Conservation (phyloP, 2,888 invertebrate species). For the Ectobius pallidus region DNA sequence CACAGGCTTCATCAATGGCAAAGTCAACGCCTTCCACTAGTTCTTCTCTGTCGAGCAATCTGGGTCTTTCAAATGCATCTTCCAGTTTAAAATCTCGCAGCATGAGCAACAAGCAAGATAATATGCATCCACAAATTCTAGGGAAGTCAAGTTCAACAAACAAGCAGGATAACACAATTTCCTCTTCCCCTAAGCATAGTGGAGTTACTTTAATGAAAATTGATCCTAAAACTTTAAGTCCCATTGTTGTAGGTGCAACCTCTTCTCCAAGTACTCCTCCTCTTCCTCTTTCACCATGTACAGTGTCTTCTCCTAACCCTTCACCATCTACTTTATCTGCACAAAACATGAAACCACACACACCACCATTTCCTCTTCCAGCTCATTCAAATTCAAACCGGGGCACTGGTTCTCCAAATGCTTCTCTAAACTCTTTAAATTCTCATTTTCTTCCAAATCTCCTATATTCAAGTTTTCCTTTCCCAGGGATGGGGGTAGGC, state of each 20-base stretch:
- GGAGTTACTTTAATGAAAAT: conserved; percentile 56
- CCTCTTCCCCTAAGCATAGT: not conserved
- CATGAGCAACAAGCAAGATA: not conserved
- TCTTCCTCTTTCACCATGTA: conserved; percentile 13
- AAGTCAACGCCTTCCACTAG: conserved; percentile 20
- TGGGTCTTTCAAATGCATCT: not conserved
- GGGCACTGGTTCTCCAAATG: conserved; percentile 2
- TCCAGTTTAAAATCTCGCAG: conserved; percentile 4
- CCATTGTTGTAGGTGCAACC: conserved; percentile 53
- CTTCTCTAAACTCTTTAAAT: not conserved
- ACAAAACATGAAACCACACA: conserved; percentile 19
- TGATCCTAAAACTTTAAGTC: conserved; percentile 64
- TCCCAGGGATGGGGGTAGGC: conserved; percentile 15
- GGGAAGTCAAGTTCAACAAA: conserved; percentile 2
- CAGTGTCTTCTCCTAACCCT: not conserved
- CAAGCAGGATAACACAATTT: not conserved
- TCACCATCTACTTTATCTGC: conserved; percentile 1
- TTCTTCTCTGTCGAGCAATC: not conserved
- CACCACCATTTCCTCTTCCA: conserved; percentile 15
- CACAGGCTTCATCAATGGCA: not conserved
- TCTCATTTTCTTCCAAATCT: conserved; percentile 24
- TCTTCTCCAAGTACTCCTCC: not conserved
- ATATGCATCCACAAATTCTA: not conserved
- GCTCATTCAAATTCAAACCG: conserved; percentile 11
- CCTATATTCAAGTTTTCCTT: conserved; percentile 21